Evolutionary conservation across 2,113 vertebrate species (phyloP), one percentile per base, ranked within the genome.

Genomic region (Centropus unirufus): DNA sequence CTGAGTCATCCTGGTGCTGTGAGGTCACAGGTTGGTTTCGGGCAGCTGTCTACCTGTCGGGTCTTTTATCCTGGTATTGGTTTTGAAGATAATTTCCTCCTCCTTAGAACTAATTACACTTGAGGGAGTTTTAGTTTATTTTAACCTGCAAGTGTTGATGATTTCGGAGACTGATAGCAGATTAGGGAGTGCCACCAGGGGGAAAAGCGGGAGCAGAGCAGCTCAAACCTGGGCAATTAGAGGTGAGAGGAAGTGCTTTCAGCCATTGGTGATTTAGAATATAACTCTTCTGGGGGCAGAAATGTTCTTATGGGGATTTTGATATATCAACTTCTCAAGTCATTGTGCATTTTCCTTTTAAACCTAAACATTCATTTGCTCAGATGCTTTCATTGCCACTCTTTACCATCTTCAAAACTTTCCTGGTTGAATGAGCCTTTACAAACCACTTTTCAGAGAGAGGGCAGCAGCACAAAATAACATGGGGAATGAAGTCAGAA

Each of bases 91-190:
- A 0, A 74, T 90, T 96, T 96, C 94, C 72, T 92, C 14, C 57
- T 86, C 42, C 83, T 86, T 40, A 34, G 32, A 95, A 67, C 79
- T 93, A 61, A 67, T 80, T 70, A 55, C 32, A 67, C 85, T 94
- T 83, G 42, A 73, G 79, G 61, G 89, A 90, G 80, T 90, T 93
- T 72, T 39, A 66, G 78, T 92, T 89, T 97, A 68, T 42, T 87
- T 94, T 85, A 84, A 68, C 78, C 67, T 67, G 62, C 63, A 34
- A 69, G 78, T 24, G 72, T 49, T 77, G 83, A 81, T 94, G 91
- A 68, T 73, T 96, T 88, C 64, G 40, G 87, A 86, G 90, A 6
- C 76, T 94, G 63, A 90, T 88, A 86, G 94, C 75, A 90, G 93
- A 55, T 88, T 42, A 77, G 91, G 86, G 94, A 88, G 78, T 77